These are phyloP conservation scores for Charina bottae DNA, from an alignment of 2,113 vertebrate species.

Conservation along the genomic window DNA sequence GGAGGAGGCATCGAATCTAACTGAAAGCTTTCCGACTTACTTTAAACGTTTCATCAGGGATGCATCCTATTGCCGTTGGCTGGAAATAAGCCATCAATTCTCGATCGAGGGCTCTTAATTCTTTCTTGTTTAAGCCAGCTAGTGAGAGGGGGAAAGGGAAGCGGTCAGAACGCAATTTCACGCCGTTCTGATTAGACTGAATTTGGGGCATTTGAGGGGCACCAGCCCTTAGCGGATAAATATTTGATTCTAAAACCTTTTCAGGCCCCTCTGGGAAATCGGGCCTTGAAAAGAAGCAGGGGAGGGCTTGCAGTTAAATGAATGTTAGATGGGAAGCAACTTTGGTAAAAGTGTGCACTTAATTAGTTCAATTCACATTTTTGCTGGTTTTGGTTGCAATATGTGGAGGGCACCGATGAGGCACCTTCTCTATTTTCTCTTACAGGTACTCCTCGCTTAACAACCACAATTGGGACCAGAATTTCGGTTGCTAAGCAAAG, in stretches of 20 bases:
- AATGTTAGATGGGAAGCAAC: background rate
- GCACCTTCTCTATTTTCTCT: background rate
- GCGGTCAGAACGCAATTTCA: slow-evolving; percentile 25
- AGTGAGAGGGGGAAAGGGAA: slow-evolving; percentile 39
- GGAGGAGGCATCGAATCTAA: slow-evolving; percentile 36
- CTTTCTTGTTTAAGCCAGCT: slow-evolving; percentile 80
- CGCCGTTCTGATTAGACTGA: background rate
- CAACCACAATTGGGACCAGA: too few species aligned
- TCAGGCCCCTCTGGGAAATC: slow-evolving; percentile 24
- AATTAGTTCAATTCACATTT: background rate
- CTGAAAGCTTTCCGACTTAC: slow-evolving; percentile 68
- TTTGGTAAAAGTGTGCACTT: background rate
- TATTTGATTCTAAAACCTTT: slow-evolving; percentile 10
- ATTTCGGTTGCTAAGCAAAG: too few species aligned
- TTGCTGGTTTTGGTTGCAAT: background rate
- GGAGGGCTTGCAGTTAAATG: background rate
- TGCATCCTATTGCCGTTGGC: slow-evolving; percentile 71
- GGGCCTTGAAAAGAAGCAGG: background rate
- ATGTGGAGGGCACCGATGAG: background rate
- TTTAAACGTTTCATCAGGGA: slow-evolving; percentile 78
- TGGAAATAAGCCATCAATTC: slow-evolving; percentile 80
- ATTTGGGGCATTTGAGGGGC: slow-evolving; percentile 25
- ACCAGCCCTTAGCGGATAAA: background rate
- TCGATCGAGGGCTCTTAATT: slow-evolving; percentile 72
- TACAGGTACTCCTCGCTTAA: too few species aligned